These are phyloP conservation scores for Zelleria hepariella DNA, from an alignment of 2,888 invertebrate species.

Conservation along the genomic window DNA sequence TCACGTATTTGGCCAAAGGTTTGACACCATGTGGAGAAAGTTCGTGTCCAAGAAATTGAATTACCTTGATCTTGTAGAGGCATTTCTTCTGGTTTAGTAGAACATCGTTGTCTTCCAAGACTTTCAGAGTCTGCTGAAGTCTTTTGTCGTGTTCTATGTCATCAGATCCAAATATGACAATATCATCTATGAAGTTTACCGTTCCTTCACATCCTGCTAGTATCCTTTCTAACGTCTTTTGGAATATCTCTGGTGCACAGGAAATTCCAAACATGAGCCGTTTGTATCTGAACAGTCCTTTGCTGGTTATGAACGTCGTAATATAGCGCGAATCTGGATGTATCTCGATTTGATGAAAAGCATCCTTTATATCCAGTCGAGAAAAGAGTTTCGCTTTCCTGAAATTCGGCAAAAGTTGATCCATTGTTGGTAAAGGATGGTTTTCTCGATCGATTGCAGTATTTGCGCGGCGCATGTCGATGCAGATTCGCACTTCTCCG, in stretches of 20 bases:
- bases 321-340: conserved; percentile 15
- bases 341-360: conserved; percentile 22
- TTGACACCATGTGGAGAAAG: conserved; percentile 13
- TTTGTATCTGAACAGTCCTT: conserved; percentile 14
- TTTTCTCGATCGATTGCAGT: conserved; percentile 17
- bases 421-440: conserved; percentile 21
- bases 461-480: conserved; percentile 17
- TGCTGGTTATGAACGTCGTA: conserved; percentile 20
- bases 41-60: conserved; percentile 8
- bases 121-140: neutral
- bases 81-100: conserved; percentile 4
- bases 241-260: conserved; percentile 7
- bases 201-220: conserved; percentile 17
- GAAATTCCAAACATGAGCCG: conserved; percentile 5
- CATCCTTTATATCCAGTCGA: conserved; percentile 19
- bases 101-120: conserved; percentile 4
- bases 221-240: conserved; percentile 15
- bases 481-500: conserved; percentile 12
- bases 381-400: conserved; percentile 17
- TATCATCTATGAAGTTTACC: conserved; percentile 23
- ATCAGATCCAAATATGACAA: conserved; percentile 13
- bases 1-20: conserved; percentile 18
- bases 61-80: neutral
- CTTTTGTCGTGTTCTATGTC: conserved; percentile 1
- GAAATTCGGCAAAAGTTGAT: conserved; percentile 18